Percentiles rank a stretch among this genome's conserved stretches.
phyloP scores from a whole-genome alignment of 2,888 invertebrate species.

The Cartodere bifasciata region DNA sequence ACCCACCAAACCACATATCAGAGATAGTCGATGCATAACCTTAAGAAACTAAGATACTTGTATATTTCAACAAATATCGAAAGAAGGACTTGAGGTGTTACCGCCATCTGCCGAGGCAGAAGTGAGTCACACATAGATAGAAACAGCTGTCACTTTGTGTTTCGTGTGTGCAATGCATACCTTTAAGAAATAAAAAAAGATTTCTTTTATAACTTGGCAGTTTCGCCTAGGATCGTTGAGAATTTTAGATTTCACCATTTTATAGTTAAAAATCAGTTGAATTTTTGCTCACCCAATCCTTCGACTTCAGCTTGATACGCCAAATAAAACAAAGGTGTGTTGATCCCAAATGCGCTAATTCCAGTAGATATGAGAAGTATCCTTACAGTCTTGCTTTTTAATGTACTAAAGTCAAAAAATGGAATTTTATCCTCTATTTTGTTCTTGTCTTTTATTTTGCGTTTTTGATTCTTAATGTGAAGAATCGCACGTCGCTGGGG shows the following conservation, averaged over 20 bases:
- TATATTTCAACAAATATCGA: too few relatives aligned
- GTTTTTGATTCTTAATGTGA: constrained; percentile 78
- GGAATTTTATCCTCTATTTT: constrained; percentile 66
- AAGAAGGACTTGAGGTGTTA: too few relatives aligned
- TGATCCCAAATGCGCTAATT: constrained; percentile 69
- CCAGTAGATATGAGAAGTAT: constrained; percentile 71
- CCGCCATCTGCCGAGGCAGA: too few relatives aligned
- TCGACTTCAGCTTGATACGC: constrained; percentile 69
- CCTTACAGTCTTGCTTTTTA: constrained; percentile 73
- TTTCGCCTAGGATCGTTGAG: too few relatives aligned
- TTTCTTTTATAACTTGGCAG: too few relatives aligned
- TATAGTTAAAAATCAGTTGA: neutral
- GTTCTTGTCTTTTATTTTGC: constrained; percentile 69
- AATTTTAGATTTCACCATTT: too few relatives aligned
- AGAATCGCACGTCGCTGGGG: constrained; percentile 76
- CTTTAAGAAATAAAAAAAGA: too few relatives aligned
- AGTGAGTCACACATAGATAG: too few relatives aligned
- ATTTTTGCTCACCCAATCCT: constrained; percentile 38
- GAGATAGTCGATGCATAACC: too few relatives aligned
- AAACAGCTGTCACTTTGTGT: too few relatives aligned
- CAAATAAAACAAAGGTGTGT: constrained; percentile 74
- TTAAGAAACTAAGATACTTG: too few relatives aligned
- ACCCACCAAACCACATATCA: too few relatives aligned
- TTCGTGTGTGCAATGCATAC: constrained; percentile 31
- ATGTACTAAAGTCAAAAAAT: constrained; percentile 75